Evolutionary conservation across 1,140 invertebrate species (phyloP), one percentile per base, ranked within the genome.

Genomic region (Macrostomum lignano): DNA sequence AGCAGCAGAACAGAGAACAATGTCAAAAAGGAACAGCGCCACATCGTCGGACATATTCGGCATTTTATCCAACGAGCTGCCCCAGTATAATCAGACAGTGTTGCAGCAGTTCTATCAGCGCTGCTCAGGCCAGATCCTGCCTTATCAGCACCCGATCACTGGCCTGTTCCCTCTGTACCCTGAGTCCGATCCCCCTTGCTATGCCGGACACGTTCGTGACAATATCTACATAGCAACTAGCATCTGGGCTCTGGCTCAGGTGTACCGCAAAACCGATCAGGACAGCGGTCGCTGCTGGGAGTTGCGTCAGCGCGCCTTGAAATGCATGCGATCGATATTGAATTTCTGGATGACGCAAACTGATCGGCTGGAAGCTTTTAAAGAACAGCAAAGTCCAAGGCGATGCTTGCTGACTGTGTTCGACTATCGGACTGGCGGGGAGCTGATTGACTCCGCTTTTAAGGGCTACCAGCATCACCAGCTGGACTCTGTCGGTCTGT

Each of bases 251-350:
- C 60, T 93, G 14, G 76, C 84, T 58, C 81, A 91, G 60, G 77
- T 82, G 3, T 94, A 94, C 54, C 72, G 78, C 48, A 67, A 81
- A 39, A 84, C 96, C 42, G 88, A 96, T 60, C 82, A 94, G 63
- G 88, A 96, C 55, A 65, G 82, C 44, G 91, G 91, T 21, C 79
- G 88, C 53, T 81, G 79, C 1, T 77, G 93, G 54, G 86, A 94
- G 54, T 60, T 98, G n/a, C 78, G 81, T 0, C 86, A 96, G 58
- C 78, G 75, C 25, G 72, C 79, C 17, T 79, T 96, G 0, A 96
- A 96, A 62, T 91, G 81, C 48, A 96, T 98, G 86, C 62, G 91
- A 36, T 88, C 88, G 21, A 86, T 96, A 43, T 61, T 96, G 21
- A 72, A 76, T 51, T 88, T 81, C 52, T 98, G 91, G 91, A 74